phyloP scores from a whole-genome alignment of 2,113 vertebrate genomes.

The Chionodraco myersi region DNA sequence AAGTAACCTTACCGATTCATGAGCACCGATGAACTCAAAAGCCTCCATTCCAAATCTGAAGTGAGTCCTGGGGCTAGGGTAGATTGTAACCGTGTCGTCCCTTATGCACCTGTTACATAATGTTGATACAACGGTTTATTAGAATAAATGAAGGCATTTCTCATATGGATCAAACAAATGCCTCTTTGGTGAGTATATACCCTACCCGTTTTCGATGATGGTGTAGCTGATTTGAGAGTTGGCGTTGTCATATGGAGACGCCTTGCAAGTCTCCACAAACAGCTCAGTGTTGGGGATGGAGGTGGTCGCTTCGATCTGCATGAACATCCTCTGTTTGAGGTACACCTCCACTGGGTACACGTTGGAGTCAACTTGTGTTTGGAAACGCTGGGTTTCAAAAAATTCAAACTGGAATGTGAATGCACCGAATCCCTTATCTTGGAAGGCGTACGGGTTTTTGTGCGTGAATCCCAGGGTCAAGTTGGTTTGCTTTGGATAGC shows the following conservation, averaged over 20 bases:
- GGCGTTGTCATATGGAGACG: slow-evolving; percentile 68
- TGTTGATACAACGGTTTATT: neutral
- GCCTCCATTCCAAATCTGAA: slow-evolving; percentile 71
- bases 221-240: slow-evolving; percentile 54
- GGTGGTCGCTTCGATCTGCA: slow-evolving; percentile 62
- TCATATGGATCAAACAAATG: neutral
- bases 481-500: slow-evolving; percentile 59
- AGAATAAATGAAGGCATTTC: neutral
- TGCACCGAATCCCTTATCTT: slow-evolving; percentile 65
- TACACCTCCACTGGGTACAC: slow-evolving; percentile 67
- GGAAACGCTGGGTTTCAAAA: slow-evolving; percentile 29
- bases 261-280: slow-evolving; percentile 76
- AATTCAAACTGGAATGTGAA: slow-evolving; percentile 70
- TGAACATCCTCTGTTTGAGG: slow-evolving; percentile 66
- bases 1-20: slow-evolving; percentile 50
- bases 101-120: slow-evolving; percentile 51
- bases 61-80: slow-evolving; percentile 24
- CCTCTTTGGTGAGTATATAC: neutral
- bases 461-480: slow-evolving; percentile 57
- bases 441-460: slow-evolving; percentile 54
- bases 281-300: slow-evolving; percentile 59
- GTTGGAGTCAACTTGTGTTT: neutral
- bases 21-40: slow-evolving; percentile 69
- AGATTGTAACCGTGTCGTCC: slow-evolving; percentile 60
- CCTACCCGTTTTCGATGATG: slow-evolving; percentile 66